Conservation (phyloP, 2,113 vertebrate genomes). For the Zapus hudsonius region DNA sequence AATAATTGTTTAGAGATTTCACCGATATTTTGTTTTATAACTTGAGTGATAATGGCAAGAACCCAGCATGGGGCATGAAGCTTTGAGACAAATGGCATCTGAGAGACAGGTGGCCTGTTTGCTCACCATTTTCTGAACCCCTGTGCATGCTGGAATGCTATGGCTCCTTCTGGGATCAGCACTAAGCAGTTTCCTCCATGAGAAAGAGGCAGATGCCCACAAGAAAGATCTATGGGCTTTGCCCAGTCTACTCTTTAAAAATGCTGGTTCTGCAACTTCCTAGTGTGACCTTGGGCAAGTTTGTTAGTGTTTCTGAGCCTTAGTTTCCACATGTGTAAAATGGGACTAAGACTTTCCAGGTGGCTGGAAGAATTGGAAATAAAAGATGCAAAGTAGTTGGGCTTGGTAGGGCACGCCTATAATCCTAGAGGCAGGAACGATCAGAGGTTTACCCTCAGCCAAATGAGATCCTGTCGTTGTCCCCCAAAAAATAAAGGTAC, state of each 20-base stretch:
- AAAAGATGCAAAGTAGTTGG: not conserved
- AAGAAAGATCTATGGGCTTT: not conserved
- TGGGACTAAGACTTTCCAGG: constrained; percentile 31
- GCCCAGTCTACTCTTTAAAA: not conserved
- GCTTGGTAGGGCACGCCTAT: not conserved
- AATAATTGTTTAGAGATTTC: constrained; percentile 76
- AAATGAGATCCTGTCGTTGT: not conserved
- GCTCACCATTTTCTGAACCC: not conserved
- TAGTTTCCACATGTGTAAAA: constrained; percentile 52
- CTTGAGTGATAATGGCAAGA: not conserved
- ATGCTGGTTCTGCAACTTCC: constrained; percentile 40
- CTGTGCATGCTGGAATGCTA: not conserved
- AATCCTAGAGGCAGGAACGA: not conserved
- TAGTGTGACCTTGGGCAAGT: not conserved
- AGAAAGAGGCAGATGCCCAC: not conserved
- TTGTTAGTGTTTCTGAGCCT: constrained; percentile 62
- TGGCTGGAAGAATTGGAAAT: constrained; percentile 49
- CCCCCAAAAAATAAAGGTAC: not conserved
- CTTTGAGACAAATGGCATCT: not conserved
- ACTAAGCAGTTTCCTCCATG: not conserved
- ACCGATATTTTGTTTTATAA: constrained; percentile 73
- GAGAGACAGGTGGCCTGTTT: not conserved
- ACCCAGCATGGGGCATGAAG: not conserved
- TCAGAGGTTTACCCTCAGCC: not conserved
- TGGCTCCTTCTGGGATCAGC: constrained; percentile 12